Base-by-base conservation (phyloP, 2,888 invertebrate species). In the Atrina japonica region DNA sequence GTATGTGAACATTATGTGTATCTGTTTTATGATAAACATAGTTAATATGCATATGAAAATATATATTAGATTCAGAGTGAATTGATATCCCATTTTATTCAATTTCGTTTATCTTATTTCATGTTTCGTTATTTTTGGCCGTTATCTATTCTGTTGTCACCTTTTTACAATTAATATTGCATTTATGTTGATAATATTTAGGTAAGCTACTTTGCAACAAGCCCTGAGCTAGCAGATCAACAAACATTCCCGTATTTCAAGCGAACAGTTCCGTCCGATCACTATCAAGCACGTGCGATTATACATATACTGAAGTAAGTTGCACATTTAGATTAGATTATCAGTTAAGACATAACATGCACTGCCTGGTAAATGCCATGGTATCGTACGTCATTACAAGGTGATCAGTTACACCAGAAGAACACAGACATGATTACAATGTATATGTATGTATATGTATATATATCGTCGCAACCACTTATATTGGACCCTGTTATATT, bases 131-230 rank as follows among this genome's bases (percentile, higher is more conserved):
- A 1, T 11, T 11, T 21, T 49, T 49, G n/a, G n/a, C n/a, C n/a
- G n/a, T n/a, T n/a, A n/a, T 50, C 7, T 1, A 21, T 0, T 35
- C 41, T 18, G 16, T 3, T 58, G 21, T 23, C 25, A 21, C 0
- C 25, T 14, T 2, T 11, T 11, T 1, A 2, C 1, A 0, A 0
- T n/a, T 23, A 18, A 5, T 18, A 35, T 1, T 7, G 18, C 11
- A 11, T 3, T n/a, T 9, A n/a, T 14, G n/a, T 21, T 35, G 6
- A 40, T 52, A 63, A 52, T 1, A 71, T 76, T 3, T 66, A 89
- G 89, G 91, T 93, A 76, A 93, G 93, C 53, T 93, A 93, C 83
- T 91, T 92, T 88, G 92, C 93, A 14, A 93, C 93, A 1, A 91
- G 92, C 21, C 91, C 92, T 1, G 91, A 92, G 6, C 90, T 93